Evolutionary conservation across 2,113 vertebrate species (phyloP).

Genomic region (Oreochromis spilurus): DNA sequence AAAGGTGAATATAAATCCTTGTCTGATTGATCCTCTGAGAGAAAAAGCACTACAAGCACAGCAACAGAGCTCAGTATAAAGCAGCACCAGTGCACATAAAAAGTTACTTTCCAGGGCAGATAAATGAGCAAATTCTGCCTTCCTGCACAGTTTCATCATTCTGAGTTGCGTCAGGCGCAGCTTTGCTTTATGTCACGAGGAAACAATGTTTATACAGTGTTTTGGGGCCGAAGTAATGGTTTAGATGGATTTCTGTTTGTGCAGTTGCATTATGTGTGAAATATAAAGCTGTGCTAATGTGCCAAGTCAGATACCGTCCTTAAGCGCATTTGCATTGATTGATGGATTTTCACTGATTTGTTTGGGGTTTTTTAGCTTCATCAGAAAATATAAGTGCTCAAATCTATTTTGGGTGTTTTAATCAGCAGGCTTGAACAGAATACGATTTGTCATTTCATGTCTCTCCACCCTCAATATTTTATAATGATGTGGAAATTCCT

Average conservation of each 20-base stretch:
- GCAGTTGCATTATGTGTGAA: neutral
- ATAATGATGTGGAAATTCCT: neutral
- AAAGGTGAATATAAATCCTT: conserved; percentile 8
- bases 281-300: neutral
- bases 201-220: neutral
- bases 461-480: neutral
- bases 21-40: conserved; percentile 3
- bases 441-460: neutral
- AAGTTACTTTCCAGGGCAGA: conserved; percentile 4
- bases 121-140: conserved; percentile 17
- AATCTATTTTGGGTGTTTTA: neutral
- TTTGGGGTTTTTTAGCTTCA: neutral
- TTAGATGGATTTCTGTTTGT: neutral
- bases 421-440: neutral
- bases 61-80: neutral
- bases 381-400: neutral
- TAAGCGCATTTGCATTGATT: neutral
- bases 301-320: neutral
- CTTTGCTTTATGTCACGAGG: neutral
- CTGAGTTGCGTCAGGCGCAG: conserved; percentile 1
- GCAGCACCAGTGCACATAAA: neutral
- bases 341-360: neutral
- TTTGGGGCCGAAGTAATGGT: neutral
- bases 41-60: neutral
- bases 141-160: conserved; percentile 11